Percentiles rank a stretch among this genome's conserved stretches.
Conservation (phyloP, 2,888 invertebrate genomes). For the Acleris sparsana region DNA sequence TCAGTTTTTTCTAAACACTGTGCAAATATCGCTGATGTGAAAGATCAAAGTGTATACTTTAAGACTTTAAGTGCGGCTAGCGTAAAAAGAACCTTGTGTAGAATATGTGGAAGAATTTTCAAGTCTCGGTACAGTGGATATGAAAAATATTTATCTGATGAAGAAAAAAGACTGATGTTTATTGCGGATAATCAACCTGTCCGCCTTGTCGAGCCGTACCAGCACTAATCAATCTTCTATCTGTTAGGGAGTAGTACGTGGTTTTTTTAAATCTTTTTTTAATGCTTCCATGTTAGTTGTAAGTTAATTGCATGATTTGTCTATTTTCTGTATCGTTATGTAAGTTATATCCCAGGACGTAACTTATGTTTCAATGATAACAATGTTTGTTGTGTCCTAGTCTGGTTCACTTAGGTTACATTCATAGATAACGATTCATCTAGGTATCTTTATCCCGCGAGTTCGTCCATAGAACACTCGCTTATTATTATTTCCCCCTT, state of each 20-base stretch:
- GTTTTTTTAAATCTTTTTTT: no score
- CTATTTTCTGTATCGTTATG: no score
- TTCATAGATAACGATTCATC: conserved; percentile 6
- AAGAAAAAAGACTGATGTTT: conserved; percentile 86
- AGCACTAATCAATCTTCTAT: not conserved
- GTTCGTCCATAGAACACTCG: no score
- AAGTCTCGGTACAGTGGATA: conserved; percentile 83
- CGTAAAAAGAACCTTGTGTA: conserved; percentile 67
- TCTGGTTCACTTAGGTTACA: conserved; percentile 18
- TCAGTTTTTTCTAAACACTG: conserved; percentile 56
- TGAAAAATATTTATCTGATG: conserved; percentile 86
- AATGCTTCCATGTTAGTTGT: no score
- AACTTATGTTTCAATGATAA: conserved; percentile 5
- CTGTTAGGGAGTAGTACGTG: no score
- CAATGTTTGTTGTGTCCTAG: conserved; percentile 25
- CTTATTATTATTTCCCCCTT: no score
- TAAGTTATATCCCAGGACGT: not conserved
- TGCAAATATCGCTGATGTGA: conserved; percentile 49
- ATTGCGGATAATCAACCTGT: conserved; percentile 47
- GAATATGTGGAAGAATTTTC: conserved; percentile 66
- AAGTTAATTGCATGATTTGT: no score
- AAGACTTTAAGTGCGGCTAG: conserved; percentile 65
- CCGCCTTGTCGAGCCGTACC: conserved; percentile 65
- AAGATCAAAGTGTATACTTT: conserved; percentile 61
- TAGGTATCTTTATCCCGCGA: not conserved